phyloP scores from a whole-genome alignment of 2,797 vertebrate genomes.

The Tokudaia tokunoshimensis region DNA sequence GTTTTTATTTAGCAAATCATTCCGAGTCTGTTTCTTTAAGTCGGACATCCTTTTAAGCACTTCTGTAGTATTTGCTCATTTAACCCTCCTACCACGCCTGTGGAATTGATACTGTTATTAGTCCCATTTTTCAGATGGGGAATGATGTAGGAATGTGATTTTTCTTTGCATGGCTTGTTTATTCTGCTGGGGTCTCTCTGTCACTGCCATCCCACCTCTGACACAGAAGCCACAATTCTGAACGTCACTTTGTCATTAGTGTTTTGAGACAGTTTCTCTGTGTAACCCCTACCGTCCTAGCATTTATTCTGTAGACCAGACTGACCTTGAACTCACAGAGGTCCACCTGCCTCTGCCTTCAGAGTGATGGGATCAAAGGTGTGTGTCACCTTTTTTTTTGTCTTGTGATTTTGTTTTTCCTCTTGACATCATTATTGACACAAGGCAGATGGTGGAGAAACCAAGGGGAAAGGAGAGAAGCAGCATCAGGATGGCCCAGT shows the following conservation, averaged over 20 bases:
- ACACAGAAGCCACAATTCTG: neutral
- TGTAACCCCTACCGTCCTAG: neutral
- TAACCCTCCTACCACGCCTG: neutral
- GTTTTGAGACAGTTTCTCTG: neutral
- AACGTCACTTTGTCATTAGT: neutral
- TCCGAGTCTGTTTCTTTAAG: neutral
- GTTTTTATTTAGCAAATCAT: neutral
- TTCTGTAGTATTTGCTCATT: conserved; percentile 9
- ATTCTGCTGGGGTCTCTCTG: neutral
- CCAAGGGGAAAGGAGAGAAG: neutral
- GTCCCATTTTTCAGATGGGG: neutral
- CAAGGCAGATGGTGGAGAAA: neutral
- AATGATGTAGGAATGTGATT: neutral
- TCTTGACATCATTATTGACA: neutral
- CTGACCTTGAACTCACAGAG: neutral
- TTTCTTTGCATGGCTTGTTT: neutral
- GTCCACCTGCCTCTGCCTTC: neutral
- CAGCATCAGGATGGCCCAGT: neutral
- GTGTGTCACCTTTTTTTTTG: neutral
- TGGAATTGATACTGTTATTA: neutral
- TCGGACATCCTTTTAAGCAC: neutral
- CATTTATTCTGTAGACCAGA: neutral
- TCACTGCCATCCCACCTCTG: neutral
- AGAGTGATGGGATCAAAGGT: neutral
- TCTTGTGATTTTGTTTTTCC: neutral